These are phyloP conservation scores for Erebia aethiops DNA, from an alignment of 2,888 invertebrate species.

Conservation along the genomic window DNA sequence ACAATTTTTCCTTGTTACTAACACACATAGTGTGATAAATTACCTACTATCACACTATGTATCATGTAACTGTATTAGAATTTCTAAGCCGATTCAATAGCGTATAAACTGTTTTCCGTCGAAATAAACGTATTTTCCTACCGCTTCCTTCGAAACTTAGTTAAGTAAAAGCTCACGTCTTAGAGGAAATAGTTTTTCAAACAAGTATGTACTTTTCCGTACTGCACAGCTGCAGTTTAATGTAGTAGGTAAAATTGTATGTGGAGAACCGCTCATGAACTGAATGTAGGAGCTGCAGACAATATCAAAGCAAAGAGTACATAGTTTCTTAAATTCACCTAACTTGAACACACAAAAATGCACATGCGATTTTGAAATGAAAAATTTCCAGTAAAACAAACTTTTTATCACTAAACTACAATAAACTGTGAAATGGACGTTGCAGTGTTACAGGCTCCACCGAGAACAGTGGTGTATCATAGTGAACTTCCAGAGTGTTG, in stretches of 20 bases:
- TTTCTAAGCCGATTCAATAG: neutral
- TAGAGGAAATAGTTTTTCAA: conserved; percentile 13
- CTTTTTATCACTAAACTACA: no score
- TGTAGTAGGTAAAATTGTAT: conserved; percentile 5
- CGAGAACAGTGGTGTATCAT: no score
- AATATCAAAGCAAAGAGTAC: neutral
- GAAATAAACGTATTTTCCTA: conserved; percentile 12
- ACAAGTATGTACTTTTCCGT: neutral
- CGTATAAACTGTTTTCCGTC: conserved; percentile 13
- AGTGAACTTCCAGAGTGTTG: no score
- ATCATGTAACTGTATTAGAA: neutral
- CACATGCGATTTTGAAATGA: no score
- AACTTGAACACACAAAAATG: neutral
- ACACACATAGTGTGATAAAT: no score
- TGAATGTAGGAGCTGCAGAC: neutral
- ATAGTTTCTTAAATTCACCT: neutral
- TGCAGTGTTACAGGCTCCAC: no score
- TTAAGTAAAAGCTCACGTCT: conserved; percentile 17
- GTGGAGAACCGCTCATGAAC: neutral
- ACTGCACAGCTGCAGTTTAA: conserved; percentile 5
- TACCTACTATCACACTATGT: no score
- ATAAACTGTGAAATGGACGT: no score
- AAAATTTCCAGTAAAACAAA: no score
- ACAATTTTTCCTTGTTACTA: no score
- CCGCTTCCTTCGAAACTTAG: conserved; percentile 4